Base-by-base conservation (phyloP, 1,140 invertebrate species). In the Drosophila ananassae region DNA sequence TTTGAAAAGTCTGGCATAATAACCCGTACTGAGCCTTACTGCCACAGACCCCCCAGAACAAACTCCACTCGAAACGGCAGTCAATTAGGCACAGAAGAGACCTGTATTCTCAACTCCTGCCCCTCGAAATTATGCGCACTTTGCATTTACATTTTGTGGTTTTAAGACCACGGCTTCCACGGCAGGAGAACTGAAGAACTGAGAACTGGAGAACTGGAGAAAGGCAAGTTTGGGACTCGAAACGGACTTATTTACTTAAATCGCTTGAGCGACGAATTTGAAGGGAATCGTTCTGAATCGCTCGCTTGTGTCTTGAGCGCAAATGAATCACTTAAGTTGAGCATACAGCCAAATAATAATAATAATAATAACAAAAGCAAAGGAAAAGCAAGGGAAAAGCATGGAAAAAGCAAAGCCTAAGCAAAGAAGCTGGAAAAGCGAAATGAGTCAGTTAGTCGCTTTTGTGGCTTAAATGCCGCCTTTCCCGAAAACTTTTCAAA, bases 261-360 rank as follows among this genome's bases (percentile, higher is more conserved):
- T 82, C 69, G 73, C 32, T 87, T 28, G 78, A 84, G 80, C 60
- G 74, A 17, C 68, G 82, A 87, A 81, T 79, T 69, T 76, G 37
- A 87, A 69, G 64, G 57, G 82, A 76, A 82, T 82, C 79, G 76
- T 89, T 89, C 21, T 77, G 44, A 47, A 47, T 47, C 44, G 44
- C 24, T 47, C 10, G 34, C 7, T 28, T 79, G 83, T 79, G 69
- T 89, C 79, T 79, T 87, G 82, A 87, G 82, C 75, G 77, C 71
- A 89, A 87, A 82, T 89, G 82, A 87, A 89, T 87, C 85, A 87
- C 82, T 85, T 85, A 84, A 79, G 79, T 63, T 71, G 64, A 41
- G 52, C 37, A 75, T 52, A 75, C 56, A 56, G 61, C 51, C 63
- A 68, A 79, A 72, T 21, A 75, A 50, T 50, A 58, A 57, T 59